Base-by-base conservation (phyloP, 2,797 vertebrate species). In the Lerista edwardsae region DNA sequence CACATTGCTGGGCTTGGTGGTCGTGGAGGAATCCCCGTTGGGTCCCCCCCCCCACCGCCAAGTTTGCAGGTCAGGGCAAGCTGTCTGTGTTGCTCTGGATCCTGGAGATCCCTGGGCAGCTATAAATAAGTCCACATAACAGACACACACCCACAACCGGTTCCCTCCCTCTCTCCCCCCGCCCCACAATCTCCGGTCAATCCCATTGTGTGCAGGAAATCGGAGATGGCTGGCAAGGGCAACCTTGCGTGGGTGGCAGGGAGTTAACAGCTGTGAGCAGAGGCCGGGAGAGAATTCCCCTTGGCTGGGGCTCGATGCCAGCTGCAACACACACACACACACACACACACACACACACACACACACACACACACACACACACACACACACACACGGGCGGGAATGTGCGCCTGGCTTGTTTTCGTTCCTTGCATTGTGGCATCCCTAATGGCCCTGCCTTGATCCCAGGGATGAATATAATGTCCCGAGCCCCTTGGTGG, bases 271-370 rank as follows among this genome's bases (percentile, higher is more conserved):
- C 80, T 82, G 80, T 73, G 69, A 25, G 57, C 57, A 62, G 69
- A 34, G 69, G 80, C 29, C 57, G 57, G 80, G 39, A 27, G 80
- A 73, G 80, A 82, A 82, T 82, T 74, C 80, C 79, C 69, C 44
- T 73, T 59, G 57, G 31, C 27, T 36, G 19, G 68, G 65, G 44
- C 47, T 12, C 34, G 0, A 0, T 29, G 79, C 79, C 55, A 81
- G 51, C 8, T 1, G 47, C 65, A 31, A n/a, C n/a, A n/a, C n/a
- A n/a, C n/a, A n/a, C n/a, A n/a, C n/a, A n/a, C n/a, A n/a, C n/a
- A n/a, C n/a, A n/a, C n/a, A n/a, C n/a, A n/a, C n/a, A n/a, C n/a
- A n/a, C n/a, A n/a, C n/a, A n/a, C n/a, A n/a, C n/a, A n/a, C n/a
- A n/a, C n/a, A n/a, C n/a, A n/a, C n/a, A n/a, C n/a, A n/a, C n/a